These are phyloP conservation scores for Ispidina lecontei DNA, from an alignment of 2,797 vertebrate species.

Conservation along the genomic window DNA sequence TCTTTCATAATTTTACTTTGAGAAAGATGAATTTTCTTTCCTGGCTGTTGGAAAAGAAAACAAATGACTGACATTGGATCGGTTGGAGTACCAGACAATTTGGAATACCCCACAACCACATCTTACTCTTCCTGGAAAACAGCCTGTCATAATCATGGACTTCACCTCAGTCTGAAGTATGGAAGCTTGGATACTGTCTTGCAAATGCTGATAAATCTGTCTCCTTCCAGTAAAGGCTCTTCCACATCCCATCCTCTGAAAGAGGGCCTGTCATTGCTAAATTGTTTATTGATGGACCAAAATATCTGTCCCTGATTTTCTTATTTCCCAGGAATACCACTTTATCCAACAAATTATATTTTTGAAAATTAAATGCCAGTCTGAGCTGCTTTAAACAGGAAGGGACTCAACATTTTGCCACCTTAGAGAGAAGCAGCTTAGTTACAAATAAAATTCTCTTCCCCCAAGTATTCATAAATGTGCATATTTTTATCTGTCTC, in stretches of 20 bases:
- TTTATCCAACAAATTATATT: not conserved
- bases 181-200: not conserved
- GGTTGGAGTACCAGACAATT: not conserved
- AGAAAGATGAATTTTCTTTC: not conserved
- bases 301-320: not conserved
- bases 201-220: not conserved
- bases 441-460: not conserved
- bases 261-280: not conserved
- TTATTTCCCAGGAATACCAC: not conserved
- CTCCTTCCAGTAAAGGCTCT: not conserved
- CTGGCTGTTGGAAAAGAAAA: not conserved
- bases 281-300: not conserved
- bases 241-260: not conserved
- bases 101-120: not conserved
- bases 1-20: not conserved
- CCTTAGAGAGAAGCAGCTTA: not conserved
- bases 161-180: not conserved
- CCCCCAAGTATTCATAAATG: not conserved
- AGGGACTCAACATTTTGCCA: not conserved
- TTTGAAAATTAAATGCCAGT: not conserved
- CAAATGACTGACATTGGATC: not conserved
- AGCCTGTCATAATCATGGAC: not conserved
- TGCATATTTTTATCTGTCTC: not conserved
- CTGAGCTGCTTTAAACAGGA: not conserved
- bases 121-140: not conserved